A percentile compares a stretch with the other conserved stretches of the same genome.
Conservation (phyloP, 2,888 invertebrate species). For the Gisinianus flammeolus region DNA sequence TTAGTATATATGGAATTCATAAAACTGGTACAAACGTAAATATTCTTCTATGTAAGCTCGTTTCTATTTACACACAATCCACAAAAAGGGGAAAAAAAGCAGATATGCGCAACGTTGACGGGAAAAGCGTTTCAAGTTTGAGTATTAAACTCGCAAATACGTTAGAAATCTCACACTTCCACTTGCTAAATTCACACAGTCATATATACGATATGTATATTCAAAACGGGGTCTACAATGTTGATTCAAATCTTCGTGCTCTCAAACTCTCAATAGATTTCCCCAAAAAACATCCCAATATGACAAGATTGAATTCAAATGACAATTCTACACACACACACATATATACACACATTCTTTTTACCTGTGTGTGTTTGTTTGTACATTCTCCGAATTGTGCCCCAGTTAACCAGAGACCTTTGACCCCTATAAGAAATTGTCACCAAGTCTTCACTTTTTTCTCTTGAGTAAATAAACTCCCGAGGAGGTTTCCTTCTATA, state of each 20-base stretch:
- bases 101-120: not conserved
- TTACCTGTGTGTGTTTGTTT: too few relatives aligned
- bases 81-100: not conserved
- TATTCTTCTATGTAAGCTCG: not conserved
- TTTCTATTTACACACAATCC: not conserved
- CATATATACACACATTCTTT: too few relatives aligned
- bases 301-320: too few relatives aligned
- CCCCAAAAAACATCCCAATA: too few relatives aligned
- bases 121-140: not conserved
- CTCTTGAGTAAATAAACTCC: not conserved
- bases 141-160: not conserved
- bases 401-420: not conserved
- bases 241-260: too few relatives aligned
- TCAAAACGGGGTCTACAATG: too few relatives aligned
- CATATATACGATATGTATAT: too few relatives aligned
- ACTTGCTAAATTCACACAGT: constrained; percentile 3
- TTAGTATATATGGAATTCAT: too few relatives aligned
- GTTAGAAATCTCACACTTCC: not conserved
- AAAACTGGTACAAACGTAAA: too few relatives aligned
- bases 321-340: too few relatives aligned
- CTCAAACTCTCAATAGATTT: too few relatives aligned
- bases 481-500: not conserved
- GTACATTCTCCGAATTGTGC: not conserved
- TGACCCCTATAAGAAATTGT: not conserved
- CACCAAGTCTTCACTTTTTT: not conserved